A percentile compares a stretch with the other conserved stretches of the same genome.
These are phyloP conservation scores for Idris sp. DNA, from an alignment of 1,140 invertebrate species.

Conservation along the genomic window DNA sequence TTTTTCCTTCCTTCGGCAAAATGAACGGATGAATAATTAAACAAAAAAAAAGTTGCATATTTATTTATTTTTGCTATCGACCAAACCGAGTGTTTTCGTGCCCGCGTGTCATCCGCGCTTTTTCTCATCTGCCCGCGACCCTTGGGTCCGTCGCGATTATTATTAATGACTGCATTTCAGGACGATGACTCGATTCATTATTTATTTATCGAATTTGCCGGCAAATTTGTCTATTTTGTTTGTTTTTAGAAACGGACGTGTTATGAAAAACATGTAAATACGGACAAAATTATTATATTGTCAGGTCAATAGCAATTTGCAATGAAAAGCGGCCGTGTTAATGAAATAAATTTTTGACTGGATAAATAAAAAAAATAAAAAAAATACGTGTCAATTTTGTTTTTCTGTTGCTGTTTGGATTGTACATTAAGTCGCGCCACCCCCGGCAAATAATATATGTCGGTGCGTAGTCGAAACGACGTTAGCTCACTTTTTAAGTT, in stretches of 20 bases:
- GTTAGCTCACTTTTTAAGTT: conserved; percentile 48
- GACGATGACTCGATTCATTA: conserved; percentile 8
- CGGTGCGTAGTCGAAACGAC: conserved; percentile 23
- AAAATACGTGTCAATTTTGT: conserved; percentile 2
- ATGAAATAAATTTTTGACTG: conserved; percentile 25
- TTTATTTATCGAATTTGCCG: conserved; percentile 32
- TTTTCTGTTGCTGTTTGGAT: conserved; percentile 21
- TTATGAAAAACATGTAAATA: conserved; percentile 16
- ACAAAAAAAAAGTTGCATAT: conserved; percentile 44
- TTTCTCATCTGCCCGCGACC: conserved; percentile 12
- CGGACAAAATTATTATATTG: conserved; percentile 24
- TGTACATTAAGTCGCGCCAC: conserved; percentile 40
- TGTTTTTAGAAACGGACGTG: too few species aligned
- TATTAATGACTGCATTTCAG: conserved; percentile 19
- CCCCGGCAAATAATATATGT: conserved; percentile 32
- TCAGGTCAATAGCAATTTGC: conserved; percentile 15
- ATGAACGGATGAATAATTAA: conserved; percentile 53
- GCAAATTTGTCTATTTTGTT: too few species aligned
- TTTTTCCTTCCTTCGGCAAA: conserved; percentile 39
- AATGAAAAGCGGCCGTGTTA: conserved; percentile 16
- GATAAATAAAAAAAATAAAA: background rate
- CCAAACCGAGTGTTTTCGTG: conserved; percentile 19
- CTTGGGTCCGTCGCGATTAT: conserved; percentile 5
- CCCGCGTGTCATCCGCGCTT: conserved; percentile 28
- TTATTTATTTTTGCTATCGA: conserved; percentile 34